A percentile compares a stretch with the other conserved stretches of the same genome.
Evolutionary conservation across 2,113 vertebrate species (phyloP).

Genomic region (Enhydra lutris): DNA sequence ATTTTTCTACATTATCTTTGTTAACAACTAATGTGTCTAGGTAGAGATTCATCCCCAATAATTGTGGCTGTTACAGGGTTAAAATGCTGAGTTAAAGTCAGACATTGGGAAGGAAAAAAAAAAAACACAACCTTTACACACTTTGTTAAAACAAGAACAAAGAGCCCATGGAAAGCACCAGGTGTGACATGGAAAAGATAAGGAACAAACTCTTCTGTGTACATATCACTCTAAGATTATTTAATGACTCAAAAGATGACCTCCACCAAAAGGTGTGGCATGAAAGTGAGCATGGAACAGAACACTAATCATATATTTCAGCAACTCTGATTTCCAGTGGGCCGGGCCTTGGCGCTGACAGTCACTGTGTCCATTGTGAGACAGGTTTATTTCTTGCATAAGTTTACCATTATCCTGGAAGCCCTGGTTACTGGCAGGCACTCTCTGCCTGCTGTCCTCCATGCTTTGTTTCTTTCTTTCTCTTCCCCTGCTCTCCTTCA

Average conservation of each 20-base stretch:
- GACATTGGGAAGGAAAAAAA: slow-evolving; percentile 59
- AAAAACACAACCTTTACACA: slow-evolving; percentile 64
- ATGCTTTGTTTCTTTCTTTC: background rate
- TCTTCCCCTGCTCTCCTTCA: background rate
- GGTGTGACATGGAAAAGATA: slow-evolving; percentile 84
- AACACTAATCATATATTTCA: slow-evolving; percentile 71
- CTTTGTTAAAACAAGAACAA: slow-evolving; percentile 86
- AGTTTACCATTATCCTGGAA: slow-evolving; percentile 75
- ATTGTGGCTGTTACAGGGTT: slow-evolving; percentile 67
- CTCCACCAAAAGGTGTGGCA: slow-evolving; percentile 72
- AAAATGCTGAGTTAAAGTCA: slow-evolving; percentile 73
- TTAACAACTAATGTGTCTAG: background rate
- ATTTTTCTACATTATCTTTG: background rate
- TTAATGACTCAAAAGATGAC: slow-evolving; percentile 79
- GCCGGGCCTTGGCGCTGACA: slow-evolving; percentile 71
- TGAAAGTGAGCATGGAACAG: slow-evolving; percentile 76
- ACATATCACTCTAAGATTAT: slow-evolving; percentile 78
- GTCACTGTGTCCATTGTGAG: slow-evolving; percentile 79
- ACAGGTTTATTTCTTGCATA: slow-evolving; percentile 80
- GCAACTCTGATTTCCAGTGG: slow-evolving; percentile 79
- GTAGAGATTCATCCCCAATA: background rate
- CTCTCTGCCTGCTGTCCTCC: background rate
- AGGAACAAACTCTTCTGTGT: slow-evolving; percentile 84
- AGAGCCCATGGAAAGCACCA: slow-evolving; percentile 83
- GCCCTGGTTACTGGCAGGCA: slow-evolving; percentile 33